These are phyloP conservation scores for Paratrypauchen microcephalus DNA, from an alignment of 2,797 vertebrate species.

Conservation along the genomic window DNA sequence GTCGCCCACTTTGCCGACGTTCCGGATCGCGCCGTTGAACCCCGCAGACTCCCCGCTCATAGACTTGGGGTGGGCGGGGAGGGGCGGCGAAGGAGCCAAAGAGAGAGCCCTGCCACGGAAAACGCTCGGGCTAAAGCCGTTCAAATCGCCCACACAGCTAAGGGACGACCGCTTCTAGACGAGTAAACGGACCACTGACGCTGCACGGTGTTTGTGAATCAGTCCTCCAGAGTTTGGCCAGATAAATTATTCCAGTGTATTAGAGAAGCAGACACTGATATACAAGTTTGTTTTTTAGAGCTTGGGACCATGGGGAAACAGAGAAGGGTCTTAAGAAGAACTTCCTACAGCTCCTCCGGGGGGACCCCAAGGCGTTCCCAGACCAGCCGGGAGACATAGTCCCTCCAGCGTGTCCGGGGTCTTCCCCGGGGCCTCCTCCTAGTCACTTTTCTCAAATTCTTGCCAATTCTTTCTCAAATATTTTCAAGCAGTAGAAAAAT, in stretches of 20 bases:
- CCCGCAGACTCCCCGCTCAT: constrained; percentile 73
- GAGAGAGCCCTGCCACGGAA: constrained; percentile 71
- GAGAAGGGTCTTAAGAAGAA: background rate
- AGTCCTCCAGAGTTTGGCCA: background rate
- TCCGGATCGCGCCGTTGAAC: constrained; percentile 69
- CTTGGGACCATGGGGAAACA: background rate
- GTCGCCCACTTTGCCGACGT: constrained; percentile 75
- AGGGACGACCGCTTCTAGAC: constrained; percentile 76
- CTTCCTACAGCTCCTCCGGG: no score
- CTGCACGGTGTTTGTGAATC: no score
- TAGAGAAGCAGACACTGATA: constrained; percentile 4
- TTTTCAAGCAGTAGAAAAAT: no score
- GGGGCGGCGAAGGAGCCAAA: constrained; percentile 70
- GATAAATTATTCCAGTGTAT: background rate
- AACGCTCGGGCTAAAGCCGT: constrained; percentile 78
- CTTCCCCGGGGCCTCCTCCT: no score
- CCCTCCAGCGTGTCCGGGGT: no score
- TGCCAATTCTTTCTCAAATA: no score
- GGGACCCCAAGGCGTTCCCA: no score
- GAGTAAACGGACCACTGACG: no score
- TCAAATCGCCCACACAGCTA: constrained; percentile 75
- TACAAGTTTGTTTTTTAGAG: background rate
- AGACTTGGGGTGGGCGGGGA: constrained; percentile 73
- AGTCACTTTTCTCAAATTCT: no score
- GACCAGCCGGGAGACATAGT: no score